Percentiles rank a stretch among this genome's conserved stretches.
phyloP scores from a whole-genome alignment of 2,888 invertebrate genomes.

The Leptarthrus brevirostris region DNA sequence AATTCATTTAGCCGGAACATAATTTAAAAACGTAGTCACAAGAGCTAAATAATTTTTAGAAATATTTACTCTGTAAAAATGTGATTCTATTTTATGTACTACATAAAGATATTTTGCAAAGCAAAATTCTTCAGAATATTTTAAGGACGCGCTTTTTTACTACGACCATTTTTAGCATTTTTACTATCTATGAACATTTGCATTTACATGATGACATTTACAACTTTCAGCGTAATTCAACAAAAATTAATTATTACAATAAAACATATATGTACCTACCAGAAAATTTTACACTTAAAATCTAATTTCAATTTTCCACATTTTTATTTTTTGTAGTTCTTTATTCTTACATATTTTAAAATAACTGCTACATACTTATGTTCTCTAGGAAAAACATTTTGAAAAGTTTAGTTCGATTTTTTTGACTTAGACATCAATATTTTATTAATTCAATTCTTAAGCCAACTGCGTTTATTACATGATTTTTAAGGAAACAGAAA shows the following conservation, averaged over 20 bases:
- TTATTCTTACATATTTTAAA: not conserved
- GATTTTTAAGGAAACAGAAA: too few relatives aligned
- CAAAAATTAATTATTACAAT: conserved; percentile 21
- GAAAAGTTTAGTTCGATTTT: conserved; percentile 13
- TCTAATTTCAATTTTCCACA: conserved; percentile 6
- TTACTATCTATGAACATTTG: conserved; percentile 7
- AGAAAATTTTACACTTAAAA: conserved; percentile 13
- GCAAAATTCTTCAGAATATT: too few relatives aligned
- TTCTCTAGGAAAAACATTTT: conserved; percentile 18
- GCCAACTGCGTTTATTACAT: too few relatives aligned
- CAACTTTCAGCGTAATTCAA: conserved; percentile 20
- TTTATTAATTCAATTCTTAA: too few relatives aligned
- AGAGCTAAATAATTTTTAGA: not conserved
- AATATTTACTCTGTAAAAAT: conserved; percentile 19
- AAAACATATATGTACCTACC: conserved; percentile 6
- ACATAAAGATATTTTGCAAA: too few relatives aligned
- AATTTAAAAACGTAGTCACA: conserved; percentile 10
- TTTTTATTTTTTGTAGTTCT: conserved; percentile 3
- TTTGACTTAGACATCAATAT: conserved; percentile 43
- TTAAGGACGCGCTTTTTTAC: too few relatives aligned
- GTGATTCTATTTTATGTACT: conserved; percentile 14
- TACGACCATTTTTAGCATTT: too few relatives aligned
- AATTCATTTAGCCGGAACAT: conserved; percentile 34
- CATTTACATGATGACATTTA: conserved; percentile 14
- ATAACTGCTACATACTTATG: not conserved